Base-by-base conservation (phyloP, 1,140 invertebrate genomes). In the Idris sp. region DNA sequence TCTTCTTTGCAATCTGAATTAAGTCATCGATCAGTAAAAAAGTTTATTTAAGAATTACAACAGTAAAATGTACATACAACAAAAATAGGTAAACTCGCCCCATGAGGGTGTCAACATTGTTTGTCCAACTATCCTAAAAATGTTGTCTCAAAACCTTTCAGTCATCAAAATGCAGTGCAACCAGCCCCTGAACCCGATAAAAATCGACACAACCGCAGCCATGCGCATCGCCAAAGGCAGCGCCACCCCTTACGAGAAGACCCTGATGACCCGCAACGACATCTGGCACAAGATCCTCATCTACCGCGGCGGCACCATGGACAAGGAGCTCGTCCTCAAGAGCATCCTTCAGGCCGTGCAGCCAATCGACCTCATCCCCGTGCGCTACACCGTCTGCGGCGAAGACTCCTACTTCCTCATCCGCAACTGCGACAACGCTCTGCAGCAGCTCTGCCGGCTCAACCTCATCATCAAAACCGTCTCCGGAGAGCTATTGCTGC, bases 331-430 rank as follows among this genome's bases (percentile, higher is more conserved):
- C n/a, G 79, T 89, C 8, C 59, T 90, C 14, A 85, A 83, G 75
- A 79, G 83, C 9, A 86, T 90, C 26, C 44, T 90, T n/a, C 81
- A 82, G 22, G 74, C 85, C 8, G 81, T 89, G 1, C 81, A 88
- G 36, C 89, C 89, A 4, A 75, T 83, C 2, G 88, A 90, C 48
- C 75, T 90, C 2, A 87, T 90, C 26, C 89, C 89, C 6, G 86
- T 90, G 0, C 81, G 74, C n/a, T 90, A 87, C 78, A 81, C 84
- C 16, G 61, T 77, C 6, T 73, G 76, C 2, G 83, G 83, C 0
- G 74, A 81, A 1, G 81, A 85, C 35, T 79, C 84, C 0, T 86
- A 75, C 28, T 90, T 90, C 58, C 59, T 90, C 16, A 86, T 85
- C 2, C 81, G 88, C 44, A 89, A 89, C 64, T 90, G 89, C 65